These are phyloP conservation scores for Sebastes matsubarae DNA, from an alignment of 2,797 vertebrate genomes.

Conservation along the genomic window DNA sequence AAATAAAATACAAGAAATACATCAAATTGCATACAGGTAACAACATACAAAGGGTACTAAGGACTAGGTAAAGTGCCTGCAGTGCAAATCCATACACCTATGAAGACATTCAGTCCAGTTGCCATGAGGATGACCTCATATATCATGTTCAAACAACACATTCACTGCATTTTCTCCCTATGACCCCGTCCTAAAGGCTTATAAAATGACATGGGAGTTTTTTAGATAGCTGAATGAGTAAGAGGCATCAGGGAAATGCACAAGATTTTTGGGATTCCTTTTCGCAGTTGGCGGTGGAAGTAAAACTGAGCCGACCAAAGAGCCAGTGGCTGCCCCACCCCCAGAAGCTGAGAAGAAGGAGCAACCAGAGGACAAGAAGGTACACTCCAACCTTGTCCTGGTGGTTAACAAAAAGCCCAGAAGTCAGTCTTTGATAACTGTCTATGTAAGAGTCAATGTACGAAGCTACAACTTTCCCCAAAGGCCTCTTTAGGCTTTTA, in stretches of 20 bases:
- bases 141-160: neutral
- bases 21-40: neutral
- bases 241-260: neutral
- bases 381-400: constrained; percentile 53
- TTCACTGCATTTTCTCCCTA: neutral
- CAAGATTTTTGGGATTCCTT: constrained; percentile 13
- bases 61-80: neutral
- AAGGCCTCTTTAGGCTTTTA: neutral
- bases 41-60: neutral
- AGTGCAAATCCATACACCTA: neutral
- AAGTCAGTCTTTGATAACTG: constrained; percentile 72
- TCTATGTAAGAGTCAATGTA: constrained; percentile 59
- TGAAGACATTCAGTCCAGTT: neutral
- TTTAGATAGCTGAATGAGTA: neutral
- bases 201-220: neutral
- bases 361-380: constrained; percentile 70
- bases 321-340: constrained; percentile 43
- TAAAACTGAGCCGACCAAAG: constrained; percentile 68
- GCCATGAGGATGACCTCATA: neutral
- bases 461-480: neutral
- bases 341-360: constrained; percentile 55
- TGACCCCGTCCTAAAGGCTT: neutral
- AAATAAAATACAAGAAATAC: neutral
- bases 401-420: constrained; percentile 62
- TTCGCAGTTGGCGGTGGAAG: constrained; percentile 55